Evolutionary conservation across 2,888 invertebrate species (phyloP).

Genomic region (Caenorhabditis macrosperma): DNA sequence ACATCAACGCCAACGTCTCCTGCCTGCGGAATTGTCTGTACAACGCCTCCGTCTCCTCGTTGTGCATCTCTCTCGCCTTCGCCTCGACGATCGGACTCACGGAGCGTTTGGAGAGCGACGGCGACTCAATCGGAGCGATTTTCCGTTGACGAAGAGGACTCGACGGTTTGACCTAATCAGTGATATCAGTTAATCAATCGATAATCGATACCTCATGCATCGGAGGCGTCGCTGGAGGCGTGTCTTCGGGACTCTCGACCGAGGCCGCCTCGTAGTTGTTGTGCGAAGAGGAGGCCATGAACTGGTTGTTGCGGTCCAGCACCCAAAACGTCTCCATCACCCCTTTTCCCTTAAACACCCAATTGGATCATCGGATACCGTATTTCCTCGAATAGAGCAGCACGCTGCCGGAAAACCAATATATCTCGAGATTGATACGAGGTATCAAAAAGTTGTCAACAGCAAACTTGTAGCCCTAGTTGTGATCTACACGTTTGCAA

Average conservation of each 20-base stretch:
- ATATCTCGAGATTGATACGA: too few relatives aligned
- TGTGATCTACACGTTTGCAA: too few relatives aligned
- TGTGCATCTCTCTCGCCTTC: conserved; percentile 40
- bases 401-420: too few relatives aligned
- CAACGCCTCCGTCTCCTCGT: conserved; percentile 51
- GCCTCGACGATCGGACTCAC: conserved; percentile 54
- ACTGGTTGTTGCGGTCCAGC: conserved; percentile 37
- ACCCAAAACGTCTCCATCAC: conserved; percentile 77
- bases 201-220: conserved; percentile 24
- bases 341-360: conserved; percentile 65
- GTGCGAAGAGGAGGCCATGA: conserved; percentile 22
- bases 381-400: too few relatives aligned
- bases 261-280: background rate
- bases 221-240: conserved; percentile 35
- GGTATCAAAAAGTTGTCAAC: too few relatives aligned
- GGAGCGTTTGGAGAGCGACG: conserved; percentile 38
- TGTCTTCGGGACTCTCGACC: conserved; percentile 7
- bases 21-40: conserved; percentile 50
- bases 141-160: conserved; percentile 32
- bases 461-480: too few relatives aligned
- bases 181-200: too few relatives aligned
- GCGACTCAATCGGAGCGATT: background rate
- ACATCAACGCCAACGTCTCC: conserved; percentile 53
- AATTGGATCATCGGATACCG: background rate
- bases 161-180: conserved; percentile 13